phyloP scores from a whole-genome alignment of 2,797 vertebrate genomes.

The Glossophaga mutica region DNA sequence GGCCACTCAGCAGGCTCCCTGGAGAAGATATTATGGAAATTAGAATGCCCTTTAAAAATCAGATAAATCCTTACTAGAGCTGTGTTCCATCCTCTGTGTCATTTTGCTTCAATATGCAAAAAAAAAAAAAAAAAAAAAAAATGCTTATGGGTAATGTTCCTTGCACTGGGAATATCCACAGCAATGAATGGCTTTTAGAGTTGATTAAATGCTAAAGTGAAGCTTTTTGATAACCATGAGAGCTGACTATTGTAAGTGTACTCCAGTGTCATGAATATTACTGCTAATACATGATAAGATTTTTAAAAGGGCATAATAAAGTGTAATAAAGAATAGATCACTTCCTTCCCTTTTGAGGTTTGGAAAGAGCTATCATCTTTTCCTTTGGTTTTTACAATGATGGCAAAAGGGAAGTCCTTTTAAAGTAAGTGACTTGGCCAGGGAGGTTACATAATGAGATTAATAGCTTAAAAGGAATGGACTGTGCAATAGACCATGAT shows the following conservation, averaged over 20 bases:
- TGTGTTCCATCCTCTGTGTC: slow-evolving; percentile 27
- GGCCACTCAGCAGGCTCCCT: slow-evolving; percentile 21
- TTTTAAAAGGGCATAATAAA: slow-evolving; percentile 74
- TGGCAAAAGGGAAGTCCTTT: slow-evolving; percentile 64
- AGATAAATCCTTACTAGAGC: slow-evolving; percentile 26
- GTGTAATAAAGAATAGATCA: slow-evolving; percentile 72
- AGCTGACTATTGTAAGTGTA: slow-evolving; percentile 84
- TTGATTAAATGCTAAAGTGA: slow-evolving; percentile 86
- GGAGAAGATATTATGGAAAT: slow-evolving; percentile 71
- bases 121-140: slow-evolving; percentile 29
- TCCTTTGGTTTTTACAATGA: slow-evolving; percentile 54
- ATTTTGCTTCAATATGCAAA: slow-evolving; percentile 37
- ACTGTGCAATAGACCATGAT: slow-evolving; percentile 24
- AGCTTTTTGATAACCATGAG: slow-evolving; percentile 85
- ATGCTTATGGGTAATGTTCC: slow-evolving; percentile 80
- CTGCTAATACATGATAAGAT: slow-evolving; percentile 85
- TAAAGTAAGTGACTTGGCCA: slow-evolving; percentile 58
- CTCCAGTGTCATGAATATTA: slow-evolving; percentile 86
- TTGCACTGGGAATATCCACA: slow-evolving; percentile 82
- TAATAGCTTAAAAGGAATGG: slow-evolving; percentile 56
- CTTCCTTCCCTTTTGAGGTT: slow-evolving; percentile 66
- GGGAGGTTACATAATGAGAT: slow-evolving; percentile 60
- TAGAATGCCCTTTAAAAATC: slow-evolving; percentile 66
- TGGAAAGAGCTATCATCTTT: slow-evolving; percentile 64
- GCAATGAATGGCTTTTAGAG: slow-evolving; percentile 84